Evolutionary conservation across 1,140 invertebrate species (phyloP).

Genomic region (Sycophaga agraensis): DNA sequence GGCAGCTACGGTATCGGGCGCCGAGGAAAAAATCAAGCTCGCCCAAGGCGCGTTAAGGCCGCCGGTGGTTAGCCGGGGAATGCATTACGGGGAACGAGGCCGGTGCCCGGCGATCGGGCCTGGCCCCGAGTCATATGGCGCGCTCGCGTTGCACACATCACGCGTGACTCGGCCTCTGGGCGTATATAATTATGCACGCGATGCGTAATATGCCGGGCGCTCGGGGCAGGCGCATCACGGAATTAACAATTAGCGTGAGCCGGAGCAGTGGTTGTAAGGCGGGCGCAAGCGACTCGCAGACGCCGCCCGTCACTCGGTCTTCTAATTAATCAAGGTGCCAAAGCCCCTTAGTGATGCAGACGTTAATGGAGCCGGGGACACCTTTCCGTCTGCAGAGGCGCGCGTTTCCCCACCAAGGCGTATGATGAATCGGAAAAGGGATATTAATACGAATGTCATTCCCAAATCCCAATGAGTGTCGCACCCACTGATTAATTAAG

Average conservation of each 20-base stretch:
- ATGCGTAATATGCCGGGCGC: constrained; percentile 51
- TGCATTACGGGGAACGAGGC: constrained; percentile 44
- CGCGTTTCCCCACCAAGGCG: no score
- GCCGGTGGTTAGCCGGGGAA: no score
- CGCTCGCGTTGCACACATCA: constrained; percentile 38
- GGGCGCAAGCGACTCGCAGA: constrained; percentile 28
- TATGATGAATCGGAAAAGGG: no score
- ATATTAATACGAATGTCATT: no score
- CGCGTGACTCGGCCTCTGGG: constrained; percentile 49
- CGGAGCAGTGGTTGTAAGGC: constrained; percentile 22
- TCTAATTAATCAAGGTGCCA: constrained; percentile 26
- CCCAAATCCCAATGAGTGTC: no score
- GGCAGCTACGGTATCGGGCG: no score
- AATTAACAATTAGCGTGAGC: constrained; percentile 57
- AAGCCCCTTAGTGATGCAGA: neutral
- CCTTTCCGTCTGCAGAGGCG: no score
- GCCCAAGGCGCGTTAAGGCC: no score
- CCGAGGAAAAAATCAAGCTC: no score
- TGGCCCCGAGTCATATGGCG: constrained; percentile 48
- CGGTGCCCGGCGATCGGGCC: neutral
- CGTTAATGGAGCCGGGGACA: neutral
- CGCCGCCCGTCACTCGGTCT: neutral
- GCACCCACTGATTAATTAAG: constrained; percentile 1
- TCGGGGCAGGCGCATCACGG: constrained; percentile 52
- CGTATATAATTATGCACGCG: constrained; percentile 55